Percentiles rank a stretch among this genome's conserved stretches.
These are phyloP conservation scores for Cichladusa arquata DNA, from an alignment of 2,113 vertebrate species.

Conservation along the genomic window DNA sequence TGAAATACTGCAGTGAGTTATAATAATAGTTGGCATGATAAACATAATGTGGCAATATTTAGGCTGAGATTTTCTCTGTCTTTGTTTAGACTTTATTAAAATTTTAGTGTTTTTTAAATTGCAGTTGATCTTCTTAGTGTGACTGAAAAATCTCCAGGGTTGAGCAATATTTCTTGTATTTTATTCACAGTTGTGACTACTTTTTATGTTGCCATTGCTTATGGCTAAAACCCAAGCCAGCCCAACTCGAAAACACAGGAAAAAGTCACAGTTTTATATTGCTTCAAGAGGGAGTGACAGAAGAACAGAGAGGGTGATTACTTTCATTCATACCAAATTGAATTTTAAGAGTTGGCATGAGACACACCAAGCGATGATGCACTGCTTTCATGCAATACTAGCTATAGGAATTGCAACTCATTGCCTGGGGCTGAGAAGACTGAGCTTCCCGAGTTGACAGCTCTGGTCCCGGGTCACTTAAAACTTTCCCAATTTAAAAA, in stretches of 20 bases:
- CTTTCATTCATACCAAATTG: neutral
- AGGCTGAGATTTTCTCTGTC: neutral
- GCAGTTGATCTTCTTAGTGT: neutral
- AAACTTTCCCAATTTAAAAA: accelerated
- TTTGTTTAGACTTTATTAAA: neutral
- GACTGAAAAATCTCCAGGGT: neutral
- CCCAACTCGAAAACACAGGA: neutral
- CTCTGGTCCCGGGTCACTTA: neutral
- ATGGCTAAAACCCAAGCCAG: neutral
- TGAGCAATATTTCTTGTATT: neutral
- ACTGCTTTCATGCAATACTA: accelerated
- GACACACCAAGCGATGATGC: neutral
- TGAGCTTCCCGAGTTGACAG: neutral
- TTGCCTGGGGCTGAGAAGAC: neutral
- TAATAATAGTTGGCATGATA: conserved; percentile 30
- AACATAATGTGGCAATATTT: neutral
- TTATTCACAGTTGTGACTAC: neutral
- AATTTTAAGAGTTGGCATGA: neutral
- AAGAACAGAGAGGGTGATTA: neutral
- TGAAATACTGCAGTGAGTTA: neutral
- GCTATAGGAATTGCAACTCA: neutral
- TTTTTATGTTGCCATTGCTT: neutral
- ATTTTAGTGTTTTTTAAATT: neutral
- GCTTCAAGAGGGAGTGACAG: neutral
- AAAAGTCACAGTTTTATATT: neutral